phyloP scores from a whole-genome alignment of 2,113 vertebrate species.

The Macrotis lagotis region DNA sequence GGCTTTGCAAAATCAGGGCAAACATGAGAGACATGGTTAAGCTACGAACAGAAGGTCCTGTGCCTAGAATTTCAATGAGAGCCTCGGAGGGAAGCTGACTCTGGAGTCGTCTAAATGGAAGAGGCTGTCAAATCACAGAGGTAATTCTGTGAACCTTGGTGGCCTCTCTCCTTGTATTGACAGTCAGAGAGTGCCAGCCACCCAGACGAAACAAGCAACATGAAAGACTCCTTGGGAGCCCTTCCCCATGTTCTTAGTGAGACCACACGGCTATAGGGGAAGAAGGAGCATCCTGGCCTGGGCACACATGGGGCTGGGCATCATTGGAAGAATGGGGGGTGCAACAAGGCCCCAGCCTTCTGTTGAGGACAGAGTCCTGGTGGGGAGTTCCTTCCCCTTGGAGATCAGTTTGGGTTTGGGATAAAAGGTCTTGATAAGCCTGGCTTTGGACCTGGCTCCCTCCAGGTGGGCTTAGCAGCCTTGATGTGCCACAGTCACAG shows the following conservation, averaged over 20 bases:
- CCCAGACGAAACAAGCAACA: constrained; percentile 52
- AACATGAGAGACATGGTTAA: constrained; percentile 86
- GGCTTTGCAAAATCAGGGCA: constrained; percentile 79
- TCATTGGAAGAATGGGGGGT: constrained; percentile 3
- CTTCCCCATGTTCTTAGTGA: constrained; percentile 75
- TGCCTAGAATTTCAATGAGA: constrained; percentile 81
- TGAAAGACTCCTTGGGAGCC: constrained; percentile 51
- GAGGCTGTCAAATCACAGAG: constrained; percentile 75
- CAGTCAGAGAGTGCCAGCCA: constrained; percentile 70
- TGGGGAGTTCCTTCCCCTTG: neutral
- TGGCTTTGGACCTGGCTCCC: neutral
- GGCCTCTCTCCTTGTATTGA: constrained; percentile 67
- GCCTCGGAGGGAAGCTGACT: constrained; percentile 73
- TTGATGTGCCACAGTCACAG: too few relatives aligned
- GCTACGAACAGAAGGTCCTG: constrained; percentile 79
- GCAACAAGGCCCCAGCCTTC: neutral
- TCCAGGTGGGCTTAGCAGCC: too few relatives aligned
- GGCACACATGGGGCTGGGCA: neutral
- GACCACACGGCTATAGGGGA: constrained; percentile 45
- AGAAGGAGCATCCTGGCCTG: neutral
- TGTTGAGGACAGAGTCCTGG: neutral
- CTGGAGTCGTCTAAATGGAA: constrained; percentile 79
- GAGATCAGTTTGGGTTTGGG: neutral
- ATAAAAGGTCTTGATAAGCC: neutral
- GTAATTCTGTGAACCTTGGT: constrained; percentile 79